phyloP scores from a whole-genome alignment of 2,888 invertebrate species.

The Hyposoter didymator region DNA sequence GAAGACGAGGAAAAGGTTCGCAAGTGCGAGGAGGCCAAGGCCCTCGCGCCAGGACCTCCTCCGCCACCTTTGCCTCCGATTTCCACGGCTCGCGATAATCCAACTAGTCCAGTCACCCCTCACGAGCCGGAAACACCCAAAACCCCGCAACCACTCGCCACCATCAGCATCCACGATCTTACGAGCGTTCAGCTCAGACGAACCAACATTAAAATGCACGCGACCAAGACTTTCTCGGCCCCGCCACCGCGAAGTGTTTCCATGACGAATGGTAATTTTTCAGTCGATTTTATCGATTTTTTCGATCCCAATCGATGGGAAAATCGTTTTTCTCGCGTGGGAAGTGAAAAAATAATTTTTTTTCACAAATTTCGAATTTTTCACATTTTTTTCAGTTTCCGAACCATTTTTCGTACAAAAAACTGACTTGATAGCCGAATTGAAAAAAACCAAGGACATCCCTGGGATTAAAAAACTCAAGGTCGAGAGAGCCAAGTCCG shows the following conservation, averaged over 20 bases:
- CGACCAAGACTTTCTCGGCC: slow-evolving; percentile 94
- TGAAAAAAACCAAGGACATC: slow-evolving; percentile 96
- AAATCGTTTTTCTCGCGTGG: no score
- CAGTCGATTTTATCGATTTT: no score
- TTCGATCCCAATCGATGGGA: not conserved
- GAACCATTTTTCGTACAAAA: slow-evolving; percentile 91
- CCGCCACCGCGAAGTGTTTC: slow-evolving; percentile 91
- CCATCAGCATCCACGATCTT: slow-evolving; percentile 94
- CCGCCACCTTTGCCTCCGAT: slow-evolving; percentile 84
- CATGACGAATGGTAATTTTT: slow-evolving; percentile 84
- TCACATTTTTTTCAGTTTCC: slow-evolving; percentile 78
- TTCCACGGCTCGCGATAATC: slow-evolving; percentile 62
- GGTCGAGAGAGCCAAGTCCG: slow-evolving; percentile 94
- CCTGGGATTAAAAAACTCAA: slow-evolving; percentile 97
- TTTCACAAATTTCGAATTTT: no score
- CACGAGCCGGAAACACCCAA: slow-evolving; percentile 85
- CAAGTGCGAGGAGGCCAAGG: slow-evolving; percentile 69
- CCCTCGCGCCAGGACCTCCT: slow-evolving; percentile 84
- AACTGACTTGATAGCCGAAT: slow-evolving; percentile 95
- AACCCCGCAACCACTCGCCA: slow-evolving; percentile 90
- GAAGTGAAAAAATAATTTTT: no score
- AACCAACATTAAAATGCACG: slow-evolving; percentile 89
- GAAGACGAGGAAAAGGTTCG: slow-evolving; percentile 62
- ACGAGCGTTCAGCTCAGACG: slow-evolving; percentile 93
- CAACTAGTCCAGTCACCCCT: slow-evolving; percentile 72